Base-by-base conservation (phyloP, 2,797 vertebrate genomes). In the Characodon lateralis region DNA sequence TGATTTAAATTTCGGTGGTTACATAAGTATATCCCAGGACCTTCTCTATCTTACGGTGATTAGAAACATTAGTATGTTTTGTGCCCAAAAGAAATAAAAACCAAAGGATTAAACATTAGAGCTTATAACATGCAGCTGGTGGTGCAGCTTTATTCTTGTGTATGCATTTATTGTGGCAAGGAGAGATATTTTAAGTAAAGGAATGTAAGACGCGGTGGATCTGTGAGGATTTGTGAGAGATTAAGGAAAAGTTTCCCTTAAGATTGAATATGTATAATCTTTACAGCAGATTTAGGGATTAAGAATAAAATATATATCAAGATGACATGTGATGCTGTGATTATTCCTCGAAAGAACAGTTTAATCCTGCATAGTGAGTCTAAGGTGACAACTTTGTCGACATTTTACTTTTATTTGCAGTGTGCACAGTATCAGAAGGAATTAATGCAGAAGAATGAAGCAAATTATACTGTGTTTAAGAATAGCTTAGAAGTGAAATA, bases 191-290 rank as follows among this genome's bases (percentile, higher is more conserved):
- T 35, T 72, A 81, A 82, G 80, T 78, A 82, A 83, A 48, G 26
- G 28, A 83, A 87, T 39, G 86, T 51, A 70, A 82, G 78, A 79
- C 85, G 73, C 79, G 71, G 72, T 61, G 80, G 68, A 79, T 1
- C 41, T 0, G 43, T 75, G 81, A 80, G 88, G 85, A 87, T 93
- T 93, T 88, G 93, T 90, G 50, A 75, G 79, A 88, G 94, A 94
- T 95, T 91, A 93, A 81, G 83, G 74, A 84, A 87, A 91, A 90
- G 78, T 82, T 91, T 82, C 76, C 71, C 83, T 82, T 83, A 86
- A 94, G 87, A 95, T 94, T 93, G 91, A 92, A 93, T 78, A 86
- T 91, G 75, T 91, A 73, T 94, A 93, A 94, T 94, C 93, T 94
- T 89, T 74, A 82, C 89, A 87, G 74, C 85, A 92, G 91, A 70